Evolutionary conservation across 2,888 invertebrate genomes (phyloP), one percentile per base, ranked within the genome.

Genomic region (Tridacna crocea): DNA sequence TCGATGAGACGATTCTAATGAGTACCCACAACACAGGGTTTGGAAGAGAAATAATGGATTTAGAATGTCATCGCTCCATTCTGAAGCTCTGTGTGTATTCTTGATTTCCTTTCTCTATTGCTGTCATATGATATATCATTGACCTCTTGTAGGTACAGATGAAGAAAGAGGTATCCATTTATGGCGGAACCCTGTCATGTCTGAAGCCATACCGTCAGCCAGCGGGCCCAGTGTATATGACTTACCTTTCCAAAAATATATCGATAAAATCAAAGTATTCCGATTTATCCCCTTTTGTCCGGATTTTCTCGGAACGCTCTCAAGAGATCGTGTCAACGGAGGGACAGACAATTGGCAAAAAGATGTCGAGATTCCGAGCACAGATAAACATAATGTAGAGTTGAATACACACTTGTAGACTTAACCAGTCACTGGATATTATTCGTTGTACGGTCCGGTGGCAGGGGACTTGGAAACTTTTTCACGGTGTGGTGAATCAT

Each of bases 141-240:
- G 6, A 19, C 55, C 15, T 48, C 15, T 51, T 70, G 70, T 63
- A 88, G 97, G 97, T 0, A 96, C 97, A 0, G 95, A 95, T 0
- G 96, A 96, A 89, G 97, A 97, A 92, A 95, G 97, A 13, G 97
- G 97, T 0, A 93, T 97, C n/a, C 95, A 95, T 6, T 96, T 96
- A 70, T 97, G 97, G 97, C 72, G 86, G 26, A 70, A 80, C n/a
- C 47, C 65, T 11, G 84, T 72, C 22, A 22, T 17, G 81, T 75
- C 51, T 15, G 48, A n/a, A 60, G 26, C 27, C 65, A 63, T 8
- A 46, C 17, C 55, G 1, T 72, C 36, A 26, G 46, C 36, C 11
- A 94, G 17, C 17, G 47, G 24, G 0, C 12, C 47, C 1, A 46
- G 47, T 19, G 75, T 95, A 15, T 93, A 93, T 75, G 91, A 92